Base-by-base conservation (phyloP, 2,888 invertebrate species). In the Dasysyrphus albostriatus region DNA sequence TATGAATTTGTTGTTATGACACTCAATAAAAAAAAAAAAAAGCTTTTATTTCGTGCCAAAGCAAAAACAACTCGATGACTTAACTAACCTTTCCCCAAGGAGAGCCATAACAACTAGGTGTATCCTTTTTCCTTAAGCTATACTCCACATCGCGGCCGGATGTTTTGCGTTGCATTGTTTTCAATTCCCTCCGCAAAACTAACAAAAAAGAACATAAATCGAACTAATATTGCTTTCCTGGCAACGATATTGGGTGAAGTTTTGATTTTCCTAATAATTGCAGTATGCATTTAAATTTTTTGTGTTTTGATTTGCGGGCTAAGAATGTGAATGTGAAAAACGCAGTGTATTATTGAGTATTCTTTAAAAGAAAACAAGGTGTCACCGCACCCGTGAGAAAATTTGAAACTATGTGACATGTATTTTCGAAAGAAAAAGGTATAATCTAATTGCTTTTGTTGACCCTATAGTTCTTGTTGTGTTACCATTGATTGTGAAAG, bases 401-500 rank as follows among this genome's bases (percentile, higher is more conserved):
- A n/a, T 42, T 0, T 4, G 14, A 10, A 47, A 75, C 42, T n/a
- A 82, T 88, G 83, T 73, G 83, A 63, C 42, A 88, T 88, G 83
- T 88, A 87, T 61, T 87, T 88, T 73, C 88, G 83, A 72, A 83
- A 76, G 83, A 88, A 88, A 83, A 83, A 88, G 88, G 88, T 88
- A 83, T 24, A 59, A 73, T 24, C 32, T 32, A 14, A 39, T 39
- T 12, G 3, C 12, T 12, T 39, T 10, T 39, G 12, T 39, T 32
- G 8, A 9, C 8, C 37, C 10, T 8, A 42, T 14, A 14, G 6
- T 16, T 3, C 16, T 5, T 3, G 2, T 16, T 16, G 42, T 37
- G 42, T 14, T 61, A 42, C 3, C 44, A 32, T 47, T 37, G n/a
- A 32, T 47, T 37, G n/a, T n/a, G 14, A 8, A 54, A n/a, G 1